phyloP scores from a whole-genome alignment of 2,113 vertebrate species.

The Callithrix jacchus region DNA sequence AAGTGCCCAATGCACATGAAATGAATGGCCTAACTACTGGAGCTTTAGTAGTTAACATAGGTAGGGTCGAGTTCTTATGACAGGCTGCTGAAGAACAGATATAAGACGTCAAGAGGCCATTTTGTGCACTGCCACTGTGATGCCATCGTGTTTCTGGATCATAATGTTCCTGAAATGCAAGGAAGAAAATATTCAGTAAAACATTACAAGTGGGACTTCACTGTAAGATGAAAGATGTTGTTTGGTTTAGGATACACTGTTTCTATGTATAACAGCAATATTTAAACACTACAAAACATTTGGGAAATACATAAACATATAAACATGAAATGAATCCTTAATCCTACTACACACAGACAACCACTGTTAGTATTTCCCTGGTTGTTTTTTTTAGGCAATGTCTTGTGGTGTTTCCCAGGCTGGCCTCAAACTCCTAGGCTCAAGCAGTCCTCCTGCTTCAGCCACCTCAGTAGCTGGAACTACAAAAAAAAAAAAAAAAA shows the following conservation, averaged over 20 bases:
- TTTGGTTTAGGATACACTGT: neutral
- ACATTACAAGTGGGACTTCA: neutral
- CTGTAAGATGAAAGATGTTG: neutral
- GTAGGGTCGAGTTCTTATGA: neutral
- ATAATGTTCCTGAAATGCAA: conserved; percentile 90
- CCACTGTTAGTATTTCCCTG: neutral
- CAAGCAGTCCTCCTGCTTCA: neutral
- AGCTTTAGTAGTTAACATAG: neutral
- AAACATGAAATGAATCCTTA: conserved; percentile 28
- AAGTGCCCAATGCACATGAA: neutral
- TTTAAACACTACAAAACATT: neutral
- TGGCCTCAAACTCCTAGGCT: too few species aligned
- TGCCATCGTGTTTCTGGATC: conserved; percentile 94
- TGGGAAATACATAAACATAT: neutral
- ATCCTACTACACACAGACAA: neutral
- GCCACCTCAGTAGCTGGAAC: neutral
- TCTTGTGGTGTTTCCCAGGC: too few species aligned
- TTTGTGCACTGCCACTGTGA: conserved; percentile 97
- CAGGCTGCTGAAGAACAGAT: neutral
- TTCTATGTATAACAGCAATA: neutral
- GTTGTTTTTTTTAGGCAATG: too few species aligned
- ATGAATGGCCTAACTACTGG: neutral
- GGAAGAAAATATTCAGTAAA: neutral
- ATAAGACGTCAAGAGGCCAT: conserved; percentile 87
- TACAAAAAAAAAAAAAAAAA: neutral